Conservation (phyloP, 2,113 vertebrate species). For the Carlito syrichta region DNA sequence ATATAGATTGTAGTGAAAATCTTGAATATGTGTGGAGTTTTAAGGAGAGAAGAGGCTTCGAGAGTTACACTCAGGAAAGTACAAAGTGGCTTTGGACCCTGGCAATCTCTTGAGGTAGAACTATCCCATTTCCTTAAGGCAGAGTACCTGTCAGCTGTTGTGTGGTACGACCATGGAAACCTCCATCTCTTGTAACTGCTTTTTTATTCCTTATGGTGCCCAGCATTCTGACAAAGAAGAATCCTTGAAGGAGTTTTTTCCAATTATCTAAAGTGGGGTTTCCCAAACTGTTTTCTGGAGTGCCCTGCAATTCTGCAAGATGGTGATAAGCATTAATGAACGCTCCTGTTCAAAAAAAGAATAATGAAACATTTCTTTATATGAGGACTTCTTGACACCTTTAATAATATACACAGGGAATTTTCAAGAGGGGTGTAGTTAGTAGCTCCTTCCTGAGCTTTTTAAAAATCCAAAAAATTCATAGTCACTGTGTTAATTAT, state of each 20-base stretch:
- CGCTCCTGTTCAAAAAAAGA: not conserved
- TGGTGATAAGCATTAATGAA: not conserved
- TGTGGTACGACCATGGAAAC: not conserved
- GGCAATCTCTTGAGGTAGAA: not conserved
- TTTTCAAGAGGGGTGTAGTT: not conserved
- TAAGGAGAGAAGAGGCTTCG: not conserved
- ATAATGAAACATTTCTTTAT: not conserved
- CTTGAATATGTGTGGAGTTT: not conserved
- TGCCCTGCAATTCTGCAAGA: not conserved
- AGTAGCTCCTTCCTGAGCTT: not conserved
- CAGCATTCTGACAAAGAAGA: not conserved
- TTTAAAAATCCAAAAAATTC: no score
- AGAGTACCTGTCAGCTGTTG: not conserved
- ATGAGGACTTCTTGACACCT: not conserved
- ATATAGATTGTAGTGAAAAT: not conserved
- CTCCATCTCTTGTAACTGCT: not conserved
- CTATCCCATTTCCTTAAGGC: not conserved
- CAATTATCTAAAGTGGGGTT: not conserved
- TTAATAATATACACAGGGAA: not conserved
- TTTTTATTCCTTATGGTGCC: not conserved
- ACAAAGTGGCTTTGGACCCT: not conserved
- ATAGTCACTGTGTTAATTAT: slow-evolving; percentile 1
- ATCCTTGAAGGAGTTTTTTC: not conserved
- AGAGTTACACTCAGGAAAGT: not conserved
- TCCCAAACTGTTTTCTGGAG: not conserved